Percentiles rank a stretch among this genome's conserved stretches.
phyloP scores from a whole-genome alignment of 2,113 vertebrate genomes.

The Etheostoma spectabile region DNA sequence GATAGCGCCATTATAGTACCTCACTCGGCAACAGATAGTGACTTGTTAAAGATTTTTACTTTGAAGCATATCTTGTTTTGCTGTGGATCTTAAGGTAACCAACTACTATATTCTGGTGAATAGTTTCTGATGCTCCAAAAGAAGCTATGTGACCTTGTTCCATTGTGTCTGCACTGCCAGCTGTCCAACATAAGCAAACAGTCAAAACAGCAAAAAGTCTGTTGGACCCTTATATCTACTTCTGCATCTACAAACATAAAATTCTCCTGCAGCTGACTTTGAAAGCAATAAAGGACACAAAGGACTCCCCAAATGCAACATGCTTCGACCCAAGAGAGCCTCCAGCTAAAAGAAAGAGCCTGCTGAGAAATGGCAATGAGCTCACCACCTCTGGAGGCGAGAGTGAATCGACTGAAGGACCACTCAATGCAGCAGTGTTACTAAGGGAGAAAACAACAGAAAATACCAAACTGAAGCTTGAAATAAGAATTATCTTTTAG shows the following conservation, averaged over 20 bases:
- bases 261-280: background rate
- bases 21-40: too few species aligned
- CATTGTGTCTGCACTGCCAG: background rate
- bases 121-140: background rate
- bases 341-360: constrained; percentile 5
- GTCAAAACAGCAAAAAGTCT: too few species aligned
- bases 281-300: constrained; percentile 8
- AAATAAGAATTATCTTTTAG: background rate
- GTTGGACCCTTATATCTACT: background rate
- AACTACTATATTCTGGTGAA: background rate
- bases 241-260: background rate
- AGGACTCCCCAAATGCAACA: background rate
- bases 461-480: constrained; percentile 1
- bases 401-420: background rate
- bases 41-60: too few species aligned
- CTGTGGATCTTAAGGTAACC: background rate
- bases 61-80: background rate
- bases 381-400: background rate
- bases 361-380: constrained; percentile 15
- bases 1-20: too few species aligned
- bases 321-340: background rate
- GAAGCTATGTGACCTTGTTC: background rate
- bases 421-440: background rate
- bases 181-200: background rate
- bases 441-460: background rate